Conservation (phyloP, 2,797 vertebrate species). For the Helarctos malayanus region DNA sequence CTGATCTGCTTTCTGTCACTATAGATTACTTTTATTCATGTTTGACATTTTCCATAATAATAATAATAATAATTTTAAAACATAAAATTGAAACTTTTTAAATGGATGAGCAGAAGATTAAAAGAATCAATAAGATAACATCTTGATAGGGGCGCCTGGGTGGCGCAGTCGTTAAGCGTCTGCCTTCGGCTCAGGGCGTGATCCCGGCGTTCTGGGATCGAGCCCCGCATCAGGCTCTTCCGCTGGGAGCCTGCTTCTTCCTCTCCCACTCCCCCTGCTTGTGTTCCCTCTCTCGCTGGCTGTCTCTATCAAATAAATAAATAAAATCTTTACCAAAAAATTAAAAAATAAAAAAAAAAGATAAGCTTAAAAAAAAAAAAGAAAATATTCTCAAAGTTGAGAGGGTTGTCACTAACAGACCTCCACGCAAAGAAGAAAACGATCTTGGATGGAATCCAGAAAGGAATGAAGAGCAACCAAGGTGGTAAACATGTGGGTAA, state of each 20-base stretch:
- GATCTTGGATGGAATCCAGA: conserved; percentile 27
- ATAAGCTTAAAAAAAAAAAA: background rate
- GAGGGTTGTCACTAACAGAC: background rate
- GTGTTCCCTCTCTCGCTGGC: no score
- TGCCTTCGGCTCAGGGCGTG: no score
- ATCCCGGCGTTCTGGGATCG: no score
- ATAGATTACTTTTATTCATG: background rate
- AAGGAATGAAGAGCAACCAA: conserved; percentile 53
- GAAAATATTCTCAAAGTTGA: conserved; percentile 37
- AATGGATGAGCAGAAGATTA: background rate
- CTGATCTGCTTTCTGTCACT: conserved; percentile 11
- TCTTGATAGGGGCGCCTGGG: background rate
- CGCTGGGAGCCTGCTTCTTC: no score
- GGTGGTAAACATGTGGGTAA: conserved; percentile 18
- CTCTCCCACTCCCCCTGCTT: no score
- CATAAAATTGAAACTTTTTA: conserved; percentile 4
- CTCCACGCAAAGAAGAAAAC: conserved; percentile 57
- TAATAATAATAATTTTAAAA: background rate
- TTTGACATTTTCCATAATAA: conserved; percentile 18
- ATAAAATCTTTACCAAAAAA: background rate
- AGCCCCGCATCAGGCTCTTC: no score
- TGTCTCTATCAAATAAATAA: no score
- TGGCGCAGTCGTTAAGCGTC: no score
- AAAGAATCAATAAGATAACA: background rate
- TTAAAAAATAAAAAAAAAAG: background rate